Evolutionary conservation across 2,888 invertebrate species (phyloP), one percentile per base, ranked within the genome.

Genomic region (Lepidocyrtoides sp.): DNA sequence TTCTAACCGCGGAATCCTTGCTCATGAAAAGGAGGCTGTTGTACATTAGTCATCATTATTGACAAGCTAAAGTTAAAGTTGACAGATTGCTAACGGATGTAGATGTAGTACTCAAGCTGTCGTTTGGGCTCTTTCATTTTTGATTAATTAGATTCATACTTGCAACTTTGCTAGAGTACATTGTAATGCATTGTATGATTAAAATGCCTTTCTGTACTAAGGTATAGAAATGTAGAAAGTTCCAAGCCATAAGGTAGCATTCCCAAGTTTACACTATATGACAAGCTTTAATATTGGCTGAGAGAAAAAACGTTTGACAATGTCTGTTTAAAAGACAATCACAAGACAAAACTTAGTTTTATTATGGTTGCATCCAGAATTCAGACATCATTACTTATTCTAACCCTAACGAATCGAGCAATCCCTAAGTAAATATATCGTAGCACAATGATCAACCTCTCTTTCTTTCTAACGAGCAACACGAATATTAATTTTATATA

Each of bases 331-430:
- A 7, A 17, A 54, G 51, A 54, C 51, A 83, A 32, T 87, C 75
- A 77, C 77, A 86, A 77, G 86, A 87, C 87, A 87, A 79, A 63
- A 60, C 41, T 66, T 51, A 48, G 2, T 36, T 79, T 87, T 87
- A 66, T 84, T 84, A 87, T 87, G 79, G 79, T 87, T 87, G 87
- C 87, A 87, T 87, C 79, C 87, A 87, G 48, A 44, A 87, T 87
- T 66, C 87, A 87, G 48, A 44, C 87, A 77, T 41, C 87, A 63
- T 60, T 26, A 60, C 41, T 57, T 36, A 36, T 36, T 7, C 36
- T 36, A 36, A n/a, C n/a, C n/a, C 7, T 36, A 36, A 36, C 7
- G 36, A 36, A 36, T 36, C 36, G n/a, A n/a, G n/a, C n/a, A n/a
- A n/a, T n/a, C n/a, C n/a, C n/a, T n/a, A n/a, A n/a, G n/a, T n/a